Evolutionary conservation across 2,113 vertebrate species (phyloP).

Genomic region (Mormoops blainvillei): DNA sequence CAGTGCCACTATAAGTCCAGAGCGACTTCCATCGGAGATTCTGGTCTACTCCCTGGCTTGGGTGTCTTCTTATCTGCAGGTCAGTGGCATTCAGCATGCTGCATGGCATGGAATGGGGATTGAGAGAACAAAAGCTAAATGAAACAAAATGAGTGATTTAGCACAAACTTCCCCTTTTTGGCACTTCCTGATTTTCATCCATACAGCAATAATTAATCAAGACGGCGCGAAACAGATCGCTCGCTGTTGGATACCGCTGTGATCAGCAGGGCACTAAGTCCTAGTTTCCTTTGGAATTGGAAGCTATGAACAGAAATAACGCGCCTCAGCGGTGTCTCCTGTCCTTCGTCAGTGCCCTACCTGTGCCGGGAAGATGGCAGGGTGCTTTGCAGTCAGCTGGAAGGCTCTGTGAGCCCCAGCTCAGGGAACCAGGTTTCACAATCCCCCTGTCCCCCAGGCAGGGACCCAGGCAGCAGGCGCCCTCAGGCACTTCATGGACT

Average conservation of each 20-base stretch:
- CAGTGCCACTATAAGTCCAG: fast-evolving
- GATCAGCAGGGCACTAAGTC: background rate
- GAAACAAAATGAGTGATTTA: background rate
- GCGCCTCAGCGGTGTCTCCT: background rate
- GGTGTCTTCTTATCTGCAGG: background rate
- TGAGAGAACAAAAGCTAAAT: background rate
- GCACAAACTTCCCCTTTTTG: background rate
- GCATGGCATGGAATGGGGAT: background rate
- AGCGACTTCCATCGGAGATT: fast-evolving
- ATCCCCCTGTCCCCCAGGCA: fast-evolving
- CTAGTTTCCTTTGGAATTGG: background rate
- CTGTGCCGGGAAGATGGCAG: background rate
- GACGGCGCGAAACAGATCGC: background rate
- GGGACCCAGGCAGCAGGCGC: background rate
- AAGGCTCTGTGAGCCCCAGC: too few species aligned
- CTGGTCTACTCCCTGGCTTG: fast-evolving
- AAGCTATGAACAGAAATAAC: background rate
- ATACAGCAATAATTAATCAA: background rate
- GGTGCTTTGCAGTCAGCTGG: background rate
- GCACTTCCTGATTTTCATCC: background rate
- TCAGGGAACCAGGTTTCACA: background rate
- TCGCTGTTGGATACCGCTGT: background rate
- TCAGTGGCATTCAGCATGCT: background rate
- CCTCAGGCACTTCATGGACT: background rate
- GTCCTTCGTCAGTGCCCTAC: background rate